Conservation (phyloP, 2,113 vertebrate species). For the Gopherus evgoodei region DNA sequence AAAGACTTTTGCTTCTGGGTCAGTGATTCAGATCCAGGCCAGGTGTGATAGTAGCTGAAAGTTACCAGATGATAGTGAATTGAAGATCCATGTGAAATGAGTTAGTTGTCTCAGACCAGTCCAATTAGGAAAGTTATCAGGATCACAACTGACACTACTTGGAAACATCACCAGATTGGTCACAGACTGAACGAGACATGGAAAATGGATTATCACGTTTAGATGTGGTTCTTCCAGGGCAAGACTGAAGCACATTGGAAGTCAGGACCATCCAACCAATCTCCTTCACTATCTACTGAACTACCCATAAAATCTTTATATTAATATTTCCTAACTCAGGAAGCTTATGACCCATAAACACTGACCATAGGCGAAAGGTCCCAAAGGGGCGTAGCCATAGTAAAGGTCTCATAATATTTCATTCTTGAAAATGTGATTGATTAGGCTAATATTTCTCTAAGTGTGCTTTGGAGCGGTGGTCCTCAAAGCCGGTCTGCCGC, state of each 20-base stretch:
- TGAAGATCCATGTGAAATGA: accelerated
- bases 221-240: not conserved
- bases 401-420: not conserved
- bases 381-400: accelerated
- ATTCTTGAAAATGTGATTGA: not conserved
- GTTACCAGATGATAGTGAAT: not conserved
- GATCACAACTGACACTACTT: not conserved
- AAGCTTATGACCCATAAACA: not conserved
- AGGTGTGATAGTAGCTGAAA: not conserved
- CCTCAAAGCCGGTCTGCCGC: too few species aligned
- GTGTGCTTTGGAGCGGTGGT: not conserved
- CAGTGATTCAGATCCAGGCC: not conserved
- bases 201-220: not conserved
- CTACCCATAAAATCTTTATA: not conserved
- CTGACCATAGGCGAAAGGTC: accelerated
- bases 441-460: not conserved
- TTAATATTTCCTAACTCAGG: not conserved
- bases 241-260: not conserved
- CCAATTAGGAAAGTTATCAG: not conserved
- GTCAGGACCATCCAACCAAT: not conserved
- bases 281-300: not conserved
- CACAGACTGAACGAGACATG: not conserved
- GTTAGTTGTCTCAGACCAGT: not conserved
- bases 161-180: not conserved
- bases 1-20: not conserved